These are phyloP conservation scores for Pomatorhinus ruficollis DNA, from an alignment of 2,113 vertebrate genomes.

Conservation along the genomic window DNA sequence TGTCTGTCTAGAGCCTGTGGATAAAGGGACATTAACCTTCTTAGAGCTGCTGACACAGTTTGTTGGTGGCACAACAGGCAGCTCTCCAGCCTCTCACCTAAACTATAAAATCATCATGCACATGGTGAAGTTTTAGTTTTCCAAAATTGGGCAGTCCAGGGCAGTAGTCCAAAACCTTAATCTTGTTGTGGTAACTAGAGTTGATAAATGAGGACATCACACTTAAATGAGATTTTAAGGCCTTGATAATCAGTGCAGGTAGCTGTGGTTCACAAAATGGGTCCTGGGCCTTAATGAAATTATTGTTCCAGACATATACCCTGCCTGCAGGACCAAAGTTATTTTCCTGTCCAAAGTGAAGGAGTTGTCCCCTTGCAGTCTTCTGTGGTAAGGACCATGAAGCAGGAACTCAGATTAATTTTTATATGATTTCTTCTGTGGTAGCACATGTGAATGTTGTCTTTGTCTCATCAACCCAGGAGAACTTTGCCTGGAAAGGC, in stretches of 20 bases:
- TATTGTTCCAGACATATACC: neutral
- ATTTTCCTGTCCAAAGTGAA: neutral
- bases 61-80: neutral
- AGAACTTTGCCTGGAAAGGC: neutral
- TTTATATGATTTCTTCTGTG: neutral
- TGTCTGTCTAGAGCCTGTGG: neutral
- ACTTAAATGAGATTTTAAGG: neutral
- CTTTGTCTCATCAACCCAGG: neutral
- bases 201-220: neutral
- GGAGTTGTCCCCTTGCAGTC: neutral
- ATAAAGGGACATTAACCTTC: neutral
- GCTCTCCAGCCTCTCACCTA: neutral
- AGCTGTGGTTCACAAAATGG: neutral
- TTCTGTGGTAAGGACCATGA: neutral
- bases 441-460: neutral
- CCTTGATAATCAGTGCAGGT: neutral
- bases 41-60: neutral
- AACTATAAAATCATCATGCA: neutral
- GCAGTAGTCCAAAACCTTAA: neutral
- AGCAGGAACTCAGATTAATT: neutral
- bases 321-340: neutral
- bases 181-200: neutral
- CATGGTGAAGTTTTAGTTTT: neutral
- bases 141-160: neutral
- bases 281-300: neutral